These are phyloP conservation scores for Mus caroli DNA, from an alignment of 2,797 vertebrate genomes.

Conservation along the genomic window DNA sequence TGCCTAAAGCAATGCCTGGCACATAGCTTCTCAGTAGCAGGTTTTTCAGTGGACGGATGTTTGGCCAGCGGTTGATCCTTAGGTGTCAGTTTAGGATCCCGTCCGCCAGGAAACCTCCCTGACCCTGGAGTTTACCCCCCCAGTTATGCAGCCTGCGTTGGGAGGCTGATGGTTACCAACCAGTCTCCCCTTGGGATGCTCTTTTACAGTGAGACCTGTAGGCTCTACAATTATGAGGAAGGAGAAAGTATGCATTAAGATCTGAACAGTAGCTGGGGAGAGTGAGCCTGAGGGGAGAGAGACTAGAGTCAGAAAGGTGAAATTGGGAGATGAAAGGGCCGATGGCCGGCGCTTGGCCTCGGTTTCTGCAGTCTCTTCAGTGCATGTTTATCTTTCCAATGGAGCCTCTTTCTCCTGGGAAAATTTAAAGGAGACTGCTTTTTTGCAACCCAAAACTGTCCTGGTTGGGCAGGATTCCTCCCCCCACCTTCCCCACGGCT, in stretches of 20 bases:
- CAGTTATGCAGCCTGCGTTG: not conserved
- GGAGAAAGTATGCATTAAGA: conserved; percentile 34
- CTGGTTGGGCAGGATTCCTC: not conserved
- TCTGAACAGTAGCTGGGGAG: not conserved
- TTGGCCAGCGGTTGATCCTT: not conserved
- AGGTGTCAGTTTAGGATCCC: not conserved
- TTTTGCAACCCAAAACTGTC: conserved; percentile 53
- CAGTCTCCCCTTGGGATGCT: not conserved
- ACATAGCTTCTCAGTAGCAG: not conserved
- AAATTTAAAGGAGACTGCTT: conserved; percentile 60
- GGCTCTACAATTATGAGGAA: conserved; percentile 17
- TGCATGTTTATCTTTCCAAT: conserved; percentile 63
- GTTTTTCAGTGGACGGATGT: not conserved
- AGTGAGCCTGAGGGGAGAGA: not conserved
- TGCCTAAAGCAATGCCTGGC: not conserved
- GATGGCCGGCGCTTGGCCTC: conserved; percentile 24
- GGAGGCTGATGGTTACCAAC: not conserved
- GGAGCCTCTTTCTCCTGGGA: conserved; percentile 53
- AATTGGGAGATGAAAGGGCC: conserved; percentile 46
- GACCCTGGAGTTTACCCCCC: not conserved
- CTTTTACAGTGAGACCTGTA: not conserved
- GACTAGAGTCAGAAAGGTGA: not conserved
- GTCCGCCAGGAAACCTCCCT: conserved; percentile 16
- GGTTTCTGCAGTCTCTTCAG: conserved; percentile 53
- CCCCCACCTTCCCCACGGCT: not conserved